Percentiles rank a stretch among this genome's conserved stretches.
Evolutionary conservation across 2,113 vertebrate species (phyloP).

Genomic region (Hippocampus comes): DNA sequence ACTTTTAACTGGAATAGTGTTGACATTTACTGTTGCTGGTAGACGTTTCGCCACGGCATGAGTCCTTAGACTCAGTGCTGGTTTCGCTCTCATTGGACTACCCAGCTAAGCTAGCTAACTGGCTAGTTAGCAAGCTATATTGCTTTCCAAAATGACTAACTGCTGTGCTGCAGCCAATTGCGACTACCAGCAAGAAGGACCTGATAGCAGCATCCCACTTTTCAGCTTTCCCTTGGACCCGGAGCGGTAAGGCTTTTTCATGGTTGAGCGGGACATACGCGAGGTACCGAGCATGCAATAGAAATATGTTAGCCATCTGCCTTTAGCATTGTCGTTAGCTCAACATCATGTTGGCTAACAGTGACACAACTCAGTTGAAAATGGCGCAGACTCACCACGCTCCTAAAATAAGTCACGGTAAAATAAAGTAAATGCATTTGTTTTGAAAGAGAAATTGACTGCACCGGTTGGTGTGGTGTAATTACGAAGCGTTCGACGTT

Average conservation of each 20-base stretch:
- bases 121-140: constrained; percentile 58
- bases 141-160: constrained; percentile 81
- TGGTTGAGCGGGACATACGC: background rate
- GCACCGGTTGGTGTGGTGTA: background rate
- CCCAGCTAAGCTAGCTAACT: constrained; percentile 62
- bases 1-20: constrained; percentile 8
- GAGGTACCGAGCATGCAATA: constrained; percentile 20
- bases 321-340: constrained; percentile 52
- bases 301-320: constrained; percentile 38
- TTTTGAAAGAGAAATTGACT: background rate
- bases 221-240: constrained; percentile 79
- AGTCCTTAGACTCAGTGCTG: constrained; percentile 49
- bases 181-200: constrained; percentile 69
- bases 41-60: constrained; percentile 48
- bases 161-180: constrained; percentile 89
- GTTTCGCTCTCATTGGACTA: constrained; percentile 47
- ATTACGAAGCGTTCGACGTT: background rate
- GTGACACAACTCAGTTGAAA: constrained; percentile 65
- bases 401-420: background rate
- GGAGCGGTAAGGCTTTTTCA: constrained; percentile 69
- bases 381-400: constrained; percentile 65
- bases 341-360: constrained; percentile 55
- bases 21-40: constrained; percentile 8
- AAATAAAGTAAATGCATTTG: constrained; percentile 32
- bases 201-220: constrained; percentile 73